Base-by-base conservation (phyloP, 2,113 vertebrate species). In the Chionodraco myersi region DNA sequence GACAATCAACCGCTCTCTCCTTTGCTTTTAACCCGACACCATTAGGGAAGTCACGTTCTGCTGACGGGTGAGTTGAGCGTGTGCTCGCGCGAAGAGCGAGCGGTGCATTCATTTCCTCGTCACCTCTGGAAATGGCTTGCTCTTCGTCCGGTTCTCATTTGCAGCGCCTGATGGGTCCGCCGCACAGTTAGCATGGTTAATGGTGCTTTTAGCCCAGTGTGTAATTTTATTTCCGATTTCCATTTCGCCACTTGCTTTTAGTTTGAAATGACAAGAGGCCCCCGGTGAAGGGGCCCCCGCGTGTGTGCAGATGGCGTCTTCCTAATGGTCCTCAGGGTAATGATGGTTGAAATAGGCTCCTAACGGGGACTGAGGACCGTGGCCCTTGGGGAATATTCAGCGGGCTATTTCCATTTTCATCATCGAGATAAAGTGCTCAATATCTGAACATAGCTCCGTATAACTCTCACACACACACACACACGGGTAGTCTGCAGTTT, bases 211-310 rank as follows among this genome's bases (percentile, higher is more conserved):
- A 92, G 89, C 82, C 83, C 82, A 75, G 85, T 85, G 90, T 93
- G 91, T 95, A 92, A 95, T 94, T 95, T 93, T 93, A 93, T 92
- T 95, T 95, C 94, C 90, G 76, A 92, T 94, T 95, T 94, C 91
- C 92, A 91, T 87, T 90, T 72, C 73, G 61, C 67, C 79, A 76
- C 86, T 87, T 86, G 86, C 89, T 89, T 92, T 92, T 90, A 85
- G 86, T 91, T 90, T 88, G 89, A 87, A 93, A 91, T 87, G 90
- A 92, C 89, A 86, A 87, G 91, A 89, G 79, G 75, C 70, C 54
- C 72, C 65, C 34, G 61, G n/a, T 58, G 57, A 69, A 83, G 49
- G 85, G 63, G 83, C 74, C 86, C 74, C 86, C 36, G 76, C 21
- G 68, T 15, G 44, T 70, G 80, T 80, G 87, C 88, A 90, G 91